phyloP scores from a whole-genome alignment of 2,888 invertebrate genomes.

The Beris chalybata region DNA sequence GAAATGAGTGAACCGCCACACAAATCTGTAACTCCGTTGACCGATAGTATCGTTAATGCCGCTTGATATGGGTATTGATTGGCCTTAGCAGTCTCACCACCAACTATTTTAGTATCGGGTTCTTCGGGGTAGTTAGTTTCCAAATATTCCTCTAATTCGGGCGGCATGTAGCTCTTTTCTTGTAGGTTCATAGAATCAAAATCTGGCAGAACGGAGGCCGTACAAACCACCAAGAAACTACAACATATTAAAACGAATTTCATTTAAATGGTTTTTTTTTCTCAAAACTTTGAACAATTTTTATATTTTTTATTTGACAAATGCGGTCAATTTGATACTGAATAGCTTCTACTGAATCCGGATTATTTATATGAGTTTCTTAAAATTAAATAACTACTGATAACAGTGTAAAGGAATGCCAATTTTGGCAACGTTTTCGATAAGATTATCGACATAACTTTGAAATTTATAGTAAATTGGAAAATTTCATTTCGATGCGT shows the following conservation, averaged over 20 bases:
- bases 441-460: too few relatives aligned
- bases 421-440: too few relatives aligned
- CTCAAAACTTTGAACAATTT: neutral
- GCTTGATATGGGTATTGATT: conserved; percentile 50
- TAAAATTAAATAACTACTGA: too few relatives aligned
- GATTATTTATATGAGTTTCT: too few relatives aligned
- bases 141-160: conserved; percentile 1
- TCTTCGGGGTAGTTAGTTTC: neutral
- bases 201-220: neutral
- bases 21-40: conserved; percentile 25
- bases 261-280: neutral
- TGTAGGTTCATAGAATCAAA: neutral
- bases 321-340: too few relatives aligned
- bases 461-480: too few relatives aligned
- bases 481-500: too few relatives aligned
- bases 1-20: conserved; percentile 52
- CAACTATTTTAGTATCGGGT: conserved; percentile 14
- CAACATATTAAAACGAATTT: neutral
- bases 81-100: conserved; percentile 32
- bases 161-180: conserved; percentile 18
- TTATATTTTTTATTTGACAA: too few relatives aligned
- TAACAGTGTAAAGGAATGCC: too few relatives aligned
- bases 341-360: too few relatives aligned
- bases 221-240: conserved; percentile 1
- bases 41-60: conserved; percentile 45